Base-by-base conservation (phyloP, 1,140 invertebrate genomes). In the Drosophila repletoides region DNA sequence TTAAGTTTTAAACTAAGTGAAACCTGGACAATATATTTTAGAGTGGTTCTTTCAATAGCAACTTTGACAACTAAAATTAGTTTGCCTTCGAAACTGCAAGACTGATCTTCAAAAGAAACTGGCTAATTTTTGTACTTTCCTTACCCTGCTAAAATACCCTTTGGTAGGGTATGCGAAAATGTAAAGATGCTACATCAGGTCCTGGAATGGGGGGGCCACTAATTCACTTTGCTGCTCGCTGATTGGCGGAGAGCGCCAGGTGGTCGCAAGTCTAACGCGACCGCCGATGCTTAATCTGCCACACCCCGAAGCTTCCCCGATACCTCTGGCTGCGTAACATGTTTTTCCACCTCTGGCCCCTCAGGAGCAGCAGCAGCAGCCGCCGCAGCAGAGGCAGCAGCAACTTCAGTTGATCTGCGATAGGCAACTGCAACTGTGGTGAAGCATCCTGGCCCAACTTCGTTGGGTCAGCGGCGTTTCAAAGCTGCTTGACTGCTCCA, bases 401-500 rank as follows among this genome's bases (percentile, higher is more conserved):
- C 17, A n/a, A 10, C 3, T 15, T 9, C 5, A 9, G 26, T 33
- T 17, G n/a, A 48, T 48, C 17, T 33, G 31, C 10, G 46, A 49
- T 49, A 49, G 31, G 6, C 28, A 48, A 48, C 38, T 7, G 10
- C 17, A n/a, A 21, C 17, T 28, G 41, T 24, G 10, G 31, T n/a
- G n/a, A 12, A 36, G 43, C 56, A 51, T 58, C 53, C 53, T 58
- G 53, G 28, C 38, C 29, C 56, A n/a, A 43, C 17, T 43, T 48
- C 40, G 10, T n/a, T 53, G 51, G 43, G 53, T 49, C 58, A 59
- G 79, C 77, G 77, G 77, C 69, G 33, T 77, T 84, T 81, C 77
- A 81, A 80, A 81, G 77, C 77, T 81, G 77, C 46, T 84, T 81
- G 77, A 81, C 77, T 81, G 77, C 77, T 81, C 77, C 73, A 84